Evolutionary conservation across 2,113 vertebrate genomes (phyloP), one percentile per base, ranked within the genome.

Genomic region (Ptyas mucosa): DNA sequence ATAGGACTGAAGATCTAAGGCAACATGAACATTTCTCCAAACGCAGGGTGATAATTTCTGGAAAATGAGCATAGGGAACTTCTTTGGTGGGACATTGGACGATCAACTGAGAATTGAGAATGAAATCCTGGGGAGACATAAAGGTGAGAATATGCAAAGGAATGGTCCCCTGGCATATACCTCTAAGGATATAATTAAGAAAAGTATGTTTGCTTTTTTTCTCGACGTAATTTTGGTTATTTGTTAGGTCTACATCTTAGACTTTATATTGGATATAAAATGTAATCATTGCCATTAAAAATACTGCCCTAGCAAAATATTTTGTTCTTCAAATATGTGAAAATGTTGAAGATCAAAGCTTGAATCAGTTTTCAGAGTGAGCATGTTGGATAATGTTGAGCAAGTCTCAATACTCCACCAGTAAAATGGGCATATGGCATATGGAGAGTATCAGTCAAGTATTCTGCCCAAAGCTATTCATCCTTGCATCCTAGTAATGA

Each of bases 261-360:
- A 23, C 21, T 39, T 87, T 85, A 26, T 34, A 51, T 57, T 91
- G 64, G 0, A 4, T 43, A 91, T 43, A 5, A 1, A 0, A 0
- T 49, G 6, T 0, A 0, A 0, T 26, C 4, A 43, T 69, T 89
- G 46, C n/a, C 53, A 86, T 46, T 29, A 0, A 57, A 92, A 21
- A 61, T 54, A 2, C 51, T 14, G 7, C 3, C 3, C 20, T 23
- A 21, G 26, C 0, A 92, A 91, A 58, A 39, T 18, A 39, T 52
- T 55, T 7, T 15, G 52, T n/a, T 86, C 9, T 58, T 23, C 51
- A 23, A 43, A 34, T 61, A 69, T 34, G 29, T 3, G 3, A 51
- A 61, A 26, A 24, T 61, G 12, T 87, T 24, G 14, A 39, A 49
- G 24, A 57, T 10, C 26, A 64, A 23, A 34, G 11, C 10, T 26